Base-by-base conservation (phyloP, 2,113 vertebrate species). In the Sceloporus undulatus region DNA sequence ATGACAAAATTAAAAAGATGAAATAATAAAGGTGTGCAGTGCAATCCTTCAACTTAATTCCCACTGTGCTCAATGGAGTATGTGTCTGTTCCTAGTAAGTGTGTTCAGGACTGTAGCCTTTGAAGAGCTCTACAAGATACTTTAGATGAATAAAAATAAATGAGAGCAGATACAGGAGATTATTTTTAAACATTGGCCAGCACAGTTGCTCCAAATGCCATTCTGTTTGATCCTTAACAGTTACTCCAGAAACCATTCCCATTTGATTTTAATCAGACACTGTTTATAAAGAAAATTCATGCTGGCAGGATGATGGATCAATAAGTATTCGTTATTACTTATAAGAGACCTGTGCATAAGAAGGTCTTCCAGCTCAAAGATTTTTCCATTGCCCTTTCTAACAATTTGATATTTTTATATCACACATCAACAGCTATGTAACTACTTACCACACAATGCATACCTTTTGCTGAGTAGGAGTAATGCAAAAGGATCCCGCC, bases 61-160 rank as follows among this genome's bases (percentile, higher is more conserved):
- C 14, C 54, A 25, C 23, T 65, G 21, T 42, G 34, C 62, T 85
- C 56, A 85, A 40, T 29, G 14, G 84, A 25, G 1, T 71, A 62
- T 48, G 1, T 71, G 68, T 71, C 27, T 66, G 18, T 52, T 62
- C 78, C 29, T 78, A 77, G 62, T 65, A 85, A 66, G 9, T 27
- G 3, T 77, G 62, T 52, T 29, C 21, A 65, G 59, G 1, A 82
- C 27, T 16, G 27, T 25, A 70, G 59, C 16, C 27, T 84, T 91
- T 90, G 78, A 87, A 91, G 82, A 90, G 40, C 0, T 0, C 48
- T 92, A 56, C 13, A 90, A 66, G 0, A 19, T 66, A 91, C 40
- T 8, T 66, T 79, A 78, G 2, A 3, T 91, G 91, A 93, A 86
- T 80, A 87, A 89, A 90, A 70, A 62, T 62, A 71, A 89, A 89